A percentile compares a stretch with the other conserved stretches of the same genome.
Evolutionary conservation across 2,113 vertebrate genomes (phyloP).

Genomic region (Pithys albifrons): DNA sequence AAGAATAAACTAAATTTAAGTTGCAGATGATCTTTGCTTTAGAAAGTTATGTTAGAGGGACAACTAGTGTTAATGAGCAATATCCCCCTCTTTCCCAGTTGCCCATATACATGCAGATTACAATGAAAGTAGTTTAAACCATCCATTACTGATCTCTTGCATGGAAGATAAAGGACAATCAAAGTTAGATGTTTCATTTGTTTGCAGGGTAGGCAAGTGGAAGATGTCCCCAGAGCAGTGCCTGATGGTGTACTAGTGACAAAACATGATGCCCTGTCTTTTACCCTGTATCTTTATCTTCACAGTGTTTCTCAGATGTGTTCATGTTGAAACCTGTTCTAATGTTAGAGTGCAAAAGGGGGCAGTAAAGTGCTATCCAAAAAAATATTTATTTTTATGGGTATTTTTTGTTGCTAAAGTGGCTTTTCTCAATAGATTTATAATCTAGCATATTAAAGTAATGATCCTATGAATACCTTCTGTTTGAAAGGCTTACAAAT

Average conservation of each 20-base stretch:
- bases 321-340: constrained; percentile 69
- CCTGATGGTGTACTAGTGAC: background rate
- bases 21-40: constrained; percentile 64
- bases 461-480: background rate
- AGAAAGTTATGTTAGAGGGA: constrained; percentile 39
- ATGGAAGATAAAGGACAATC: background rate
- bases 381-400: constrained; percentile 41
- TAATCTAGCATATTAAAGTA: constrained; percentile 2
- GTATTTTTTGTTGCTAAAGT: constrained; percentile 18
- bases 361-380: constrained; percentile 82
- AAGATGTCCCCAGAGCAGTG: background rate
- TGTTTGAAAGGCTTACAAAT: background rate
- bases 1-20: constrained; percentile 59
- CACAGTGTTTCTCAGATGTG: constrained; percentile 16
- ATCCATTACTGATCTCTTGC: constrained; percentile 34
- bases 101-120: constrained; percentile 30
- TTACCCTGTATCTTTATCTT: background rate
- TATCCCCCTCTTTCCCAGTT: constrained; percentile 35
- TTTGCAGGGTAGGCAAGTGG: constrained; percentile 25
- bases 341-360: constrained; percentile 81
- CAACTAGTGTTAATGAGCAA: constrained; percentile 58
- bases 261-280: background rate
- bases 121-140: constrained; percentile 43
- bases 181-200: background rate
- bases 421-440: constrained; percentile 9